Base-by-base conservation (phyloP, 2,888 invertebrate genomes). In the Spilarctia lutea region DNA sequence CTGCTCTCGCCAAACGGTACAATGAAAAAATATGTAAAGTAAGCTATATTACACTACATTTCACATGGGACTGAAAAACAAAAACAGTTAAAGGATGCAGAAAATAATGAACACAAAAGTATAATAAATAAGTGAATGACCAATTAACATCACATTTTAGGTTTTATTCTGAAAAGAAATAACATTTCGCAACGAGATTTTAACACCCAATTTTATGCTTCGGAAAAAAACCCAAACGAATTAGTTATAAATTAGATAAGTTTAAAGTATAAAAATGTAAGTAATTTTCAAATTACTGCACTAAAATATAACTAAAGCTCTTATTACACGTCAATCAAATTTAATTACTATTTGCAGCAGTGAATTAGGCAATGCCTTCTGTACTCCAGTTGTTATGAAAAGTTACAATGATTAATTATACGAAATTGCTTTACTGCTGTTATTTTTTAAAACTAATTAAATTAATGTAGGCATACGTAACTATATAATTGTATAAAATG, bases 321-420 rank as follows among this genome's bases (percentile, higher is more conserved):
- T 60, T 60, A 68, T 60, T 24, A 52, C 72, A 71, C 82, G 75
- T 79, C 73, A 71, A 79, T 81, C 81, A 77, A 48, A 65, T 71
- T 65, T 75, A 72, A 77, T 78, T 77, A 73, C 68, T 79, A 76
- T 68, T 75, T 74, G 75, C 65, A 71, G 76, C 74, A 79, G 78
- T 75, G 76, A 69, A 73, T 83, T 75, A 79, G 30, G 52, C 52
- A 70, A 56, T 76, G 66, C 74, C 72, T 56, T 60, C 20, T 72
- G 42, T 56, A 27, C 45, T 71, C 60, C 27, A 48, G 20, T 45
- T 68, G n/a, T 70, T 30, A 56, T 30, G 35, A 60, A 60, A 33
- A 35, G 35, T 60, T 35, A 70, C 52, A 33, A 48, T 48, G 63
- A 63, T 63, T 63, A 63, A 30, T 68, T 48, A 27, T 18, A 68